Conservation (phyloP, 2,888 invertebrate species). For the Coremacera marginata region DNA sequence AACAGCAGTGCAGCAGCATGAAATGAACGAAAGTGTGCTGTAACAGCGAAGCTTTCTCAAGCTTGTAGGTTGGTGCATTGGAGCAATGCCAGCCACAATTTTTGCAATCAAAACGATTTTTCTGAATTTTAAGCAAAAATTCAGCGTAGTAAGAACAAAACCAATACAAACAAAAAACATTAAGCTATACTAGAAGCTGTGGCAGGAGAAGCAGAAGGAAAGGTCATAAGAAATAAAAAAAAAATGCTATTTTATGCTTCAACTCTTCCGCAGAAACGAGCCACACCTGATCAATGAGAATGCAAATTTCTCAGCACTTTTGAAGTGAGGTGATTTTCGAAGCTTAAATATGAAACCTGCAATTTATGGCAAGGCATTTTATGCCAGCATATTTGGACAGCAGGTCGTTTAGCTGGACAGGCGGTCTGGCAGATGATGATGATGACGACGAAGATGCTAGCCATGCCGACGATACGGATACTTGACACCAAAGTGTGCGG, state of each 20-base stretch:
- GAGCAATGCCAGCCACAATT: constrained; percentile 17
- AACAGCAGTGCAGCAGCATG: background rate
- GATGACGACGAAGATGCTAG: background rate
- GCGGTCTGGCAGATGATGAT: background rate
- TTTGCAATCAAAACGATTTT: constrained; percentile 21
- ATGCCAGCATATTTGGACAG: constrained; percentile 5
- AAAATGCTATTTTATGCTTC: constrained; percentile 22
- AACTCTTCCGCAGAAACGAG: constrained; percentile 4
- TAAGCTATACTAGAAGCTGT: background rate
- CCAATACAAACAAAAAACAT: background rate
- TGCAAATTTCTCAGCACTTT: constrained; percentile 38
- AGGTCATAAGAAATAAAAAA: background rate
- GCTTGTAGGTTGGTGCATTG: background rate
- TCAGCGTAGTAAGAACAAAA: background rate
- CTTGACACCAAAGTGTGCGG: background rate
- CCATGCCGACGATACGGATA: background rate
- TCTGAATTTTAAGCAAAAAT: constrained; percentile 6
- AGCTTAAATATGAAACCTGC: constrained; percentile 39
- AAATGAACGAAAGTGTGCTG: constrained; percentile 5
- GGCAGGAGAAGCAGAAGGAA: background rate
- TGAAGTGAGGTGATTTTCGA: background rate
- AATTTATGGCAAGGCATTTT: constrained; percentile 31
- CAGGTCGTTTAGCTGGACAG: background rate
- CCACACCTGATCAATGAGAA: constrained; percentile 42
- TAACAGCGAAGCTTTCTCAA: constrained; percentile 9